A percentile compares a stretch with the other conserved stretches of the same genome.
phyloP scores from a whole-genome alignment of 2,888 invertebrate genomes.

The Deilephila elpenor region DNA sequence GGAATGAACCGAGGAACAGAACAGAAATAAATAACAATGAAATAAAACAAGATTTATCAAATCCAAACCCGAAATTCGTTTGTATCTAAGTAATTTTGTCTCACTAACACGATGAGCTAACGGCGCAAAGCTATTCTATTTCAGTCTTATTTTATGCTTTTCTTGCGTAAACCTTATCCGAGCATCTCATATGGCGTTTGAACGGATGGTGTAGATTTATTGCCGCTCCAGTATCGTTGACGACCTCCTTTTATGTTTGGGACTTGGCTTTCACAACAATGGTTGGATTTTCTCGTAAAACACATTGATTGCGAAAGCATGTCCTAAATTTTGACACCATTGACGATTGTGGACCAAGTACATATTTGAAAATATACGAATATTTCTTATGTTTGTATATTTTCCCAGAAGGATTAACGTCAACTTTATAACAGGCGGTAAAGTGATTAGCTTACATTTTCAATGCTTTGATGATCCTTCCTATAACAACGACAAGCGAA shows the following conservation, averaged over 20 bases:
- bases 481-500: no score
- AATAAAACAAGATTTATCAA: no score
- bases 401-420: no score
- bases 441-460: no score
- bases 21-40: no score
- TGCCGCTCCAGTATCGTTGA: conserved; percentile 18
- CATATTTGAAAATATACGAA: no score
- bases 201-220: conserved; percentile 18
- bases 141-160: background rate
- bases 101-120: no score
- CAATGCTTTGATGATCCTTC: no score
- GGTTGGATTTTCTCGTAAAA: background rate
- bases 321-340: background rate
- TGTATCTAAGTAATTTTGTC: no score
- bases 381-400: no score
- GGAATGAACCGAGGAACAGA: background rate
- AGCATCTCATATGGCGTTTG: conserved; percentile 2
- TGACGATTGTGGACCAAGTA: background rate
- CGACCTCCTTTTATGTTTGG: conserved; percentile 13
- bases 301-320: background rate
- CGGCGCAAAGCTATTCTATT: background rate
- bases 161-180: background rate
- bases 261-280: conserved; percentile 14
- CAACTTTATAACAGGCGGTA: no score
- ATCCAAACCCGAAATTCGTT: no score